phyloP scores from a whole-genome alignment of 2,113 vertebrate species.

The Tenrec ecaudatus region DNA sequence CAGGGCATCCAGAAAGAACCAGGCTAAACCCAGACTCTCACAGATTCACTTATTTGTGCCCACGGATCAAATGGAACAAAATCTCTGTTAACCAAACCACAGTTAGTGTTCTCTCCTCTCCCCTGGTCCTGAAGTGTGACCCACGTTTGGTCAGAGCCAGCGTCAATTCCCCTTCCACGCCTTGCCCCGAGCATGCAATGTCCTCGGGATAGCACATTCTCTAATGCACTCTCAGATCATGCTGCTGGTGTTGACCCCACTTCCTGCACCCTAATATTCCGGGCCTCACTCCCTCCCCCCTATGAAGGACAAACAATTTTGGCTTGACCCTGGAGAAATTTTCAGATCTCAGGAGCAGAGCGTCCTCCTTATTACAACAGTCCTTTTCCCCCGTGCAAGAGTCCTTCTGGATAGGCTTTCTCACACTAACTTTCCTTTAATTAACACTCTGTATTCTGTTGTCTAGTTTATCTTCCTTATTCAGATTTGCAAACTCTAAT shows the following conservation, averaged over 20 bases:
- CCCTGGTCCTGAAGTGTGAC: rapidly evolving
- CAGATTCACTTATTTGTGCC: too few species aligned
- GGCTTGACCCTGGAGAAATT: neutral
- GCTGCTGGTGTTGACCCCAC: too few species aligned
- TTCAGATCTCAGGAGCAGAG: neutral
- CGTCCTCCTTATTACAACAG: neutral
- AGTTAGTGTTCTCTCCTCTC: neutral
- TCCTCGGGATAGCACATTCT: too few species aligned
- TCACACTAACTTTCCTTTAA: too few species aligned
- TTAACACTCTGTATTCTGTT: neutral
- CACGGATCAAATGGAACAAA: too few species aligned
- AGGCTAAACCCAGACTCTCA: neutral
- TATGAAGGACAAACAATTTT: too few species aligned
- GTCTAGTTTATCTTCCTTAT: neutral
- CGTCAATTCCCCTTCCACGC: neutral
- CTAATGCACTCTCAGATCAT: neutral
- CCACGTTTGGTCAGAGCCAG: neutral
- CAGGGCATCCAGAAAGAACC: too few species aligned
- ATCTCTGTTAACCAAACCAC: too few species aligned
- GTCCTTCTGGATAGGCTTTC: neutral
- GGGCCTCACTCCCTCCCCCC: too few species aligned
- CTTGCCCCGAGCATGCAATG: neutral
- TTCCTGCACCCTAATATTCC: too few species aligned
- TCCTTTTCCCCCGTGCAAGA: neutral
- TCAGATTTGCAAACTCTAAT: neutral